Conservation (phyloP, 1,140 invertebrate species). For the Ceratosolen fusciceps region DNA sequence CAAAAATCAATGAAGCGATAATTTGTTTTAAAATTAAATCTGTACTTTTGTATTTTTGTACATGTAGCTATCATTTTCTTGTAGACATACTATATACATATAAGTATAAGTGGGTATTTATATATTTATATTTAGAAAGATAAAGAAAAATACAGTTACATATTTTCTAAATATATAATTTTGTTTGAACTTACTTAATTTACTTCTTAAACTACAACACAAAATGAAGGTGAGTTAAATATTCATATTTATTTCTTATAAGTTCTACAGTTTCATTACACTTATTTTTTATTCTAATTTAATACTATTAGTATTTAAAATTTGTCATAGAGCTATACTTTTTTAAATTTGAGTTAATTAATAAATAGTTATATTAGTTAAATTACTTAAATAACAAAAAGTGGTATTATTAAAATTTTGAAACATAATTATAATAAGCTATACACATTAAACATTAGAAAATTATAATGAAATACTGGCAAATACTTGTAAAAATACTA, state of each 20-base stretch:
- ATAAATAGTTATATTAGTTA: not conserved
- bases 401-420: not conserved
- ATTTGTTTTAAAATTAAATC: not conserved
- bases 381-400: not conserved
- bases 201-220: not conserved
- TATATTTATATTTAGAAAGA: not conserved
- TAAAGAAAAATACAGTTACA: not conserved
- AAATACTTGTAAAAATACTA: constrained; percentile 36
- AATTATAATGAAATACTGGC: constrained; percentile 8
- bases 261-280: too few species aligned
- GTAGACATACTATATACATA: too few species aligned
- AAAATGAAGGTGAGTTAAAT: constrained; percentile 44
- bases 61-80: not conserved
- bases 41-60: not conserved
- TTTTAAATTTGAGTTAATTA: constrained; percentile 7
- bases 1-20: not conserved
- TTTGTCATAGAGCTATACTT: not conserved
- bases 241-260: constrained; percentile 33
- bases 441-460: not conserved
- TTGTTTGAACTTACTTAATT: constrained; percentile 2
- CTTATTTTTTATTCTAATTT: not conserved
- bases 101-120: not conserved
- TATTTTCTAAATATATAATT: not conserved
- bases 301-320: not conserved
- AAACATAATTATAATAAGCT: not conserved